Evolutionary conservation across 2,888 invertebrate species (phyloP).

Genomic region (Spilosoma lubricipeda): DNA sequence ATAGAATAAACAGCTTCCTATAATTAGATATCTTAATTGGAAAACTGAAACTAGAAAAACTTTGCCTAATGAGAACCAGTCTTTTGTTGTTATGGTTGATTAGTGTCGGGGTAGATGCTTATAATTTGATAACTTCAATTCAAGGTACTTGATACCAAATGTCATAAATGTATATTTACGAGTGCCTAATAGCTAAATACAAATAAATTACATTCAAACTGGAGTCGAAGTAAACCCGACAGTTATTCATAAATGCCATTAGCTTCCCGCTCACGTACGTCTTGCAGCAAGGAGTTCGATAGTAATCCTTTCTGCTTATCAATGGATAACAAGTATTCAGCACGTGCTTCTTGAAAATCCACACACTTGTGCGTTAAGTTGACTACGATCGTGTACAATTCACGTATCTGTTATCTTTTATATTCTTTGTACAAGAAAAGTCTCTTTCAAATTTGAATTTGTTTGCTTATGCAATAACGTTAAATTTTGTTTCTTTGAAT

Average conservation of each 20-base stretch:
- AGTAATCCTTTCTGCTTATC: constrained; percentile 7
- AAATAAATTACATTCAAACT: neutral
- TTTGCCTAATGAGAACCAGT: too few relatives aligned
- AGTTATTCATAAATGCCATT: neutral
- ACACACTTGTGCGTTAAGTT: neutral
- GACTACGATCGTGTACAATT: neutral
- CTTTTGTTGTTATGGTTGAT: too few relatives aligned
- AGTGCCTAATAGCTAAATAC: too few relatives aligned
- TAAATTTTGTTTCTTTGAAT: too few relatives aligned
- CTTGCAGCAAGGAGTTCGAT: neutral
- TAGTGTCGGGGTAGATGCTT: too few relatives aligned
- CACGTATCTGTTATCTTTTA: neutral
- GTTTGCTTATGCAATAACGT: too few relatives aligned
- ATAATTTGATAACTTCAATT: too few relatives aligned
- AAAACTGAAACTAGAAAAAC: too few relatives aligned
- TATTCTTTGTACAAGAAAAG: neutral
- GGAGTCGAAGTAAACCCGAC: neutral
- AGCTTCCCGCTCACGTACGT: constrained; percentile 2
- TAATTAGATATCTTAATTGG: too few relatives aligned
- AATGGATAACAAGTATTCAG: neutral
- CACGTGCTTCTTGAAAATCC: neutral
- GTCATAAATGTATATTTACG: neutral
- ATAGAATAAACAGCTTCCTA: too few relatives aligned
- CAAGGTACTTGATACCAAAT: neutral
- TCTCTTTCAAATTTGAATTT: too few relatives aligned